A percentile compares a stretch with the other conserved stretches of the same genome.
Evolutionary conservation across 2,797 vertebrate species (phyloP).

Genomic region (Hypotaenidia okinawae): DNA sequence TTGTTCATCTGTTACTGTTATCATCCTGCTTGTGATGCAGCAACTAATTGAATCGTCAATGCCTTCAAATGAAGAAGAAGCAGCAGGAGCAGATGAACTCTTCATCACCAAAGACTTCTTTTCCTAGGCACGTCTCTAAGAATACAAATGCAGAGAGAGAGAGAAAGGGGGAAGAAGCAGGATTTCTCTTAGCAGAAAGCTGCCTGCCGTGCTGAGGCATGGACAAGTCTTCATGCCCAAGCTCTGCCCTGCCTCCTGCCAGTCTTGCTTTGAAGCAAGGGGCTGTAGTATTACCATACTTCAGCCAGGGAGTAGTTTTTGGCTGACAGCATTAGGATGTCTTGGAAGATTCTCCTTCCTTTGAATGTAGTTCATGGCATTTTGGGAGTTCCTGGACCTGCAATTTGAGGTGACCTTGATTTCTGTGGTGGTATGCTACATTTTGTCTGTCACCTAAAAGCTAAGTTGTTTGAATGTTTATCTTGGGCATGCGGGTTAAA

Average conservation of each 20-base stretch:
- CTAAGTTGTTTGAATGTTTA: not conserved
- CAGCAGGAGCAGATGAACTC: not conserved
- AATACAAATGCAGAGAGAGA: not conserved
- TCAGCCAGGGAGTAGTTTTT: not conserved
- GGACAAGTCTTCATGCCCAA: not conserved
- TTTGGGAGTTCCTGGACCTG: constrained; percentile 11
- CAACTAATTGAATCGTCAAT: not conserved
- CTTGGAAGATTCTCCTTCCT: constrained; percentile 5
- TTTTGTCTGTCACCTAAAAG: constrained; percentile 8
- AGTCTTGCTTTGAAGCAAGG: not conserved
- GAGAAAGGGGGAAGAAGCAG: not conserved
- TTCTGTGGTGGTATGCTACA: not conserved
- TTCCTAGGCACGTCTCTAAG: not conserved
- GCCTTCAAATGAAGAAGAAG: not conserved
- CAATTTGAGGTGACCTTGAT: not conserved
- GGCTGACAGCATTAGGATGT: not conserved
- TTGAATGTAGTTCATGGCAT: constrained; percentile 29
- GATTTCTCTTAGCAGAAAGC: not conserved
- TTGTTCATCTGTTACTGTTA: not conserved
- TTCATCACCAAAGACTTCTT: not conserved
- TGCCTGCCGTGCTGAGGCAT: not conserved
- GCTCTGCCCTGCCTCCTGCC: not conserved
- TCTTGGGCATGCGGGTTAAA: not conserved
- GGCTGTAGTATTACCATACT: not conserved
- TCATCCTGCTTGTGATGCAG: not conserved